These are phyloP conservation scores for Acanthornis magna DNA, from an alignment of 2,797 vertebrate genomes.

Conservation along the genomic window DNA sequence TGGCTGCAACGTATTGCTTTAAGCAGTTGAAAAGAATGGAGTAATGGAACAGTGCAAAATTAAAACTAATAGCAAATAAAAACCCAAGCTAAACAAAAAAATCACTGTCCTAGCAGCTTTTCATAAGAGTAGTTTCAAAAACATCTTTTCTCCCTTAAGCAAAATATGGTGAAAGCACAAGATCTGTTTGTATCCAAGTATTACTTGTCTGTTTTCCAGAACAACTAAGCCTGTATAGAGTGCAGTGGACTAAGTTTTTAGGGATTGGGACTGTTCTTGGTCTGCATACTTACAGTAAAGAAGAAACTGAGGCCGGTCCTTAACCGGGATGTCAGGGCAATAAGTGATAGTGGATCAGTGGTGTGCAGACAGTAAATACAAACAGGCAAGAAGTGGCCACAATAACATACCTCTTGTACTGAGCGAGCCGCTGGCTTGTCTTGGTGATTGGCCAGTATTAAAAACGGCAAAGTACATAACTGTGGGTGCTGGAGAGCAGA, in stretches of 20 bases:
- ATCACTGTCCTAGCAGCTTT: not conserved
- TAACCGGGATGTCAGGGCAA: not conserved
- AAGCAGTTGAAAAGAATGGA: conserved; percentile 15
- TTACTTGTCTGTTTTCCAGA: not conserved
- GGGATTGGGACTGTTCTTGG: not conserved
- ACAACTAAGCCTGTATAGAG: not conserved
- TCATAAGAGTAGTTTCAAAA: conserved; percentile 9
- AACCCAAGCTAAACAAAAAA: not conserved
- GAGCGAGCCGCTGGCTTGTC: conserved; percentile 96
- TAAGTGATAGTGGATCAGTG: not conserved
- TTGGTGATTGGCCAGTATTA: conserved; percentile 98
- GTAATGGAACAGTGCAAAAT: not conserved
- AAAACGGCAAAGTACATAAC: conserved; percentile 96
- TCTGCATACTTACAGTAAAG: accelerated
- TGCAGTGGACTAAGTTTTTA: not conserved
- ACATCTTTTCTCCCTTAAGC: not conserved
- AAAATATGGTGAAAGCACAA: not conserved
- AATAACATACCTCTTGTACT: conserved; percentile 87
- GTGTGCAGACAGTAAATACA: not conserved
- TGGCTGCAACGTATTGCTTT: not conserved
- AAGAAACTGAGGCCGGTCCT: not conserved
- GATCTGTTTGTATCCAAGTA: not conserved
- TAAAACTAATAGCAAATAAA: conserved; percentile 11
- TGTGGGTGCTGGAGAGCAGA: conserved; percentile 97
- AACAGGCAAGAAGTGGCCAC: not conserved